Evolutionary conservation across 2,888 invertebrate genomes (phyloP), one percentile per base, ranked within the genome.

Genomic region (Lacanobia oleracea): DNA sequence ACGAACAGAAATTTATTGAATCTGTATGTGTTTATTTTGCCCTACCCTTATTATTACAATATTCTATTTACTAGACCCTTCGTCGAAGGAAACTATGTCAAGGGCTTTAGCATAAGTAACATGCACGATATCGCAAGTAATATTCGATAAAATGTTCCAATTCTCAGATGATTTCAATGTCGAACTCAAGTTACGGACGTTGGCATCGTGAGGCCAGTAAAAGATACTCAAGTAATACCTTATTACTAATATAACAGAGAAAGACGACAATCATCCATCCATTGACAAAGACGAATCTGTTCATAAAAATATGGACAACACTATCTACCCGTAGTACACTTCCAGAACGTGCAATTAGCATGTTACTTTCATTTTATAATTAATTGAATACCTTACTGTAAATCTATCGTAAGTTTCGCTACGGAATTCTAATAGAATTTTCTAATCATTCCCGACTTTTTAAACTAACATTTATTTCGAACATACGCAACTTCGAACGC

Each of bases 61-160:
- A 21, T 50, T 64, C n/a, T 51, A 14, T 27, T 16, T 45, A 37
- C 14, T 16, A 10, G 62, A 45, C 60, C 77, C 81, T 68, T 61
- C 56, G 40, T 37, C 37, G 27, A 16, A 53, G 56, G 23, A 64
- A 68, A 76, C 63, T 76, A 23, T 67, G 77, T 76, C 77, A 77
- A 76, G 60, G 81, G 48, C 51, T 59, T 57, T 50, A 23, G 48
- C 60, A n/a, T 21, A 64, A 62, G 61, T 61, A 10, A 37, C 37
- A 50, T 59, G 43, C 60, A 64, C 54, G 77, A 45, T 81, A 63
- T 48, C 27, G 37, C 54, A 33, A 33, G 50, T 23, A 59, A 33
- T 75, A 63, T 21, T 18, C 48, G 23, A 57, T 37, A 43, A 67
- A 48, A 18, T 18, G 43, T 71, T 51, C 6, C 5, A 40, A 61